Evolutionary conservation across 2,888 invertebrate genomes (phyloP).

Genomic region (Listrodromus nycthemerus): DNA sequence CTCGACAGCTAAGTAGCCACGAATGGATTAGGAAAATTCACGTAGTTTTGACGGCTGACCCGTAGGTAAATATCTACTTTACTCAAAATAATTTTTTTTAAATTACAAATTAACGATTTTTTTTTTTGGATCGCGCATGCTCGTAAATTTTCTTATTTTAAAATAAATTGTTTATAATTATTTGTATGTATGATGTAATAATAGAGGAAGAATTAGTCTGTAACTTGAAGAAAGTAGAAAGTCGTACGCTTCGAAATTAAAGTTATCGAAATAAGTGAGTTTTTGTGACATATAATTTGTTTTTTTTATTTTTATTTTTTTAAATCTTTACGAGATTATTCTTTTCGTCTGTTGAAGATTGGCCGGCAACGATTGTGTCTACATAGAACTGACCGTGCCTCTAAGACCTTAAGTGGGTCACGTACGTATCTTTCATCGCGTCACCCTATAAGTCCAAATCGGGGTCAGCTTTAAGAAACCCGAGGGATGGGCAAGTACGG

Average conservation of each 20-base stretch:
- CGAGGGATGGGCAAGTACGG: neutral
- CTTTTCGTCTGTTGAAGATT: slow-evolving; percentile 45
- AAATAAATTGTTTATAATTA: neutral
- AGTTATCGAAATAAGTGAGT: too few species aligned
- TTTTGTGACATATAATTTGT: too few species aligned
- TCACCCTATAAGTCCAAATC: slow-evolving; percentile 55
- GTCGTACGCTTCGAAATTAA: too few species aligned
- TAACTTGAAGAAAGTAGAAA: too few species aligned
- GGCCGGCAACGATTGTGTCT: slow-evolving; percentile 35
- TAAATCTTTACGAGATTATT: slow-evolving; percentile 22
- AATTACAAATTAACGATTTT: neutral
- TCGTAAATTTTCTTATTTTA: neutral
- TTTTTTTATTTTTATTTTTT: too few species aligned
- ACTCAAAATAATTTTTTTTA: too few species aligned
- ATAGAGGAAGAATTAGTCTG: too few species aligned
- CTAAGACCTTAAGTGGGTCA: slow-evolving; percentile 63
- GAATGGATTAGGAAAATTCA: too few species aligned
- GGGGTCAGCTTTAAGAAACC: slow-evolving; percentile 51
- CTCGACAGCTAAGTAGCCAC: neutral
- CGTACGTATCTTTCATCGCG: slow-evolving; percentile 57
- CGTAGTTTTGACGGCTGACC: too few species aligned
- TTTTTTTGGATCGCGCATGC: neutral
- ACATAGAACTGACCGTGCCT: slow-evolving; percentile 40
- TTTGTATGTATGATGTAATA: too few species aligned
- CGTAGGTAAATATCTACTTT: too few species aligned